Base-by-base conservation (phyloP, 2,113 vertebrate species). In the Grantiella picta region DNA sequence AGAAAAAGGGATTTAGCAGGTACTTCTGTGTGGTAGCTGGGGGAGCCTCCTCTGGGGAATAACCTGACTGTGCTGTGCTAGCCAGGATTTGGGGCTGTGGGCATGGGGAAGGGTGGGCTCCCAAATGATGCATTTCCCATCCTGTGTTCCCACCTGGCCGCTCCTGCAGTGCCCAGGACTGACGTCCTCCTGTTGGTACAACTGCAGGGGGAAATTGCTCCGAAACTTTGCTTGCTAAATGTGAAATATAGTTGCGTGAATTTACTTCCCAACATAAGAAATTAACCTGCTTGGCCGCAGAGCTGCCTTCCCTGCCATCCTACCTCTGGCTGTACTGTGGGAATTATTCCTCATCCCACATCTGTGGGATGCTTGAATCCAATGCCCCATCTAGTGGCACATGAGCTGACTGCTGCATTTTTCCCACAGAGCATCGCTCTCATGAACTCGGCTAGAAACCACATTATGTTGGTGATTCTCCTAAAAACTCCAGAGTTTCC, bases 351-450 rank as follows among this genome's bases (percentile, higher is more conserved):
- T 87, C 57, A 38, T 59, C 38, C n/a, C 0, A 8, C 17, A 12
- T 44, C 49, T 5, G 1, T 5, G 22, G 78, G 66, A 76, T 88
- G 88, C 70, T 65, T 22, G 65, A 82, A 72, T 81, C 72, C 84
- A 82, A 92, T 1, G 33, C 95, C 87, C 92, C 94, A 94, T 93
- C 92, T 96, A 92, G 95, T 72, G 94, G 96, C 90, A 57, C 54
- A 65, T 21, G 71, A 92, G 63, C 85, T 9, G 14, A 73, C 65
- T 95, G 92, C 92, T 22, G 14, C n/a, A 29, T 83, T 38, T 14
- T 44, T 60, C 40, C 9, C 33, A 36, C n/a, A 0, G 1, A 3
- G 1, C 6, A 2, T 19, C 60, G 71, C 0, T 0, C 66, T 80
- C 0, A 0, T 1, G 1, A 54, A 50, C 29, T 31, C 31, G 40